Percentiles rank a stretch among this genome's conserved stretches.
Evolutionary conservation across 2,113 vertebrate genomes (phyloP).

Genomic region (Anas platyrhynchos): DNA sequence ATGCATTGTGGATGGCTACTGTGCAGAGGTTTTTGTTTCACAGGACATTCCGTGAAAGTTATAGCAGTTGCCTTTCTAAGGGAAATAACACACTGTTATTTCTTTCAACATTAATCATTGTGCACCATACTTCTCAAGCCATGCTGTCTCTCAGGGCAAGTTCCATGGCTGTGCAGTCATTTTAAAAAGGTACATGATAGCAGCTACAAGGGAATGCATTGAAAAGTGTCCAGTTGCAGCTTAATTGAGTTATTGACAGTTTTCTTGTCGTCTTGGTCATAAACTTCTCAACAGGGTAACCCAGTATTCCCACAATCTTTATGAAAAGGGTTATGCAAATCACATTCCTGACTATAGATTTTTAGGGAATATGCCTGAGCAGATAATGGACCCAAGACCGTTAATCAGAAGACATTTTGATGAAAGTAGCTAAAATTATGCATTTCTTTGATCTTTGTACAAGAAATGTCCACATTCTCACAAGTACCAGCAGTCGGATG

Average conservation of each 20-base stretch:
- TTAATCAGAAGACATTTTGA: not conserved
- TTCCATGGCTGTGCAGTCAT: not conserved
- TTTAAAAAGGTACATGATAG: not conserved
- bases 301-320: not conserved
- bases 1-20: not conserved
- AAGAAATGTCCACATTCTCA: not conserved
- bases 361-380: not conserved
- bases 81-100: not conserved
- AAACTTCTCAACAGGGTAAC: not conserved
- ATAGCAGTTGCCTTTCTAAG: not conserved
- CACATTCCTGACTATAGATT: not conserved
- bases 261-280: not conserved
- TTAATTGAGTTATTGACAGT: not conserved
- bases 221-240: not conserved
- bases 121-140: not conserved
- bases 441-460: not conserved
- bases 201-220: not conserved
- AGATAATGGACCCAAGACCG: not conserved
- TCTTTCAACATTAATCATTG: not conserved
- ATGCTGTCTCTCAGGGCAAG: not conserved
- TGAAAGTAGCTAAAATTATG: not conserved
- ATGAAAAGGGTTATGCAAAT: not conserved
- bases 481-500: not conserved
- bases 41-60: not conserved
- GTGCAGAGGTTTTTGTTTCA: not conserved